phyloP scores from a whole-genome alignment of 1,140 invertebrate genomes.

The Drosophila chauvacae region DNA sequence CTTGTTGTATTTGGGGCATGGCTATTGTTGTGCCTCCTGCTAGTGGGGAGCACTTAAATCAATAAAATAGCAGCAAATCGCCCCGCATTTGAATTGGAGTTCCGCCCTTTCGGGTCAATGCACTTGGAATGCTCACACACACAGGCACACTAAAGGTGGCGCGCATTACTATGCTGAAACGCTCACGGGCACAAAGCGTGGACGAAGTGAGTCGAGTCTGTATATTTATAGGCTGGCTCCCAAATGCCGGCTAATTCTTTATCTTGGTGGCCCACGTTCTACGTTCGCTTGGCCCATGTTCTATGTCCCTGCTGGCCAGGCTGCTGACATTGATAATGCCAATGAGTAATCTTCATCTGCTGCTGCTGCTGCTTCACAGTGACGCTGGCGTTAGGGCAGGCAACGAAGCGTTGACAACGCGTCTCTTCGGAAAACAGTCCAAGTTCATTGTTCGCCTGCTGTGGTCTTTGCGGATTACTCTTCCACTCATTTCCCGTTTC shows the following conservation, averaged over 20 bases:
- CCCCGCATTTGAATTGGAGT: conserved; percentile 71
- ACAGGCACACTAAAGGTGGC: conserved; percentile 44
- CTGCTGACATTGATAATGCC: conserved; percentile 74
- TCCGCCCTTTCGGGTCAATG: conserved; percentile 76
- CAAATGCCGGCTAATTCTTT: conserved; percentile 74
- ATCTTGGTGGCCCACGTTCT: conserved; percentile 58
- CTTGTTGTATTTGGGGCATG: conserved; percentile 78
- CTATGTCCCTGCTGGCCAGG: conserved; percentile 49
- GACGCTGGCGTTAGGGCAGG: conserved; percentile 15
- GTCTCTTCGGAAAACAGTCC: conserved; percentile 52
- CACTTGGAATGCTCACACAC: conserved; percentile 59
- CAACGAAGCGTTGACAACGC: conserved; percentile 72
- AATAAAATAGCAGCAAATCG: conserved; percentile 72
- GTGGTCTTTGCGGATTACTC: conserved; percentile 36
- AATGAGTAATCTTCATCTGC: conserved; percentile 61
- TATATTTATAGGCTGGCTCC: conserved; percentile 66
- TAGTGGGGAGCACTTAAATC: conserved; percentile 72
- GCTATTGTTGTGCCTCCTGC: conserved; percentile 57
- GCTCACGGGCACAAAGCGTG: conserved; percentile 31
- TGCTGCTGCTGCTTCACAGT: conserved; percentile 32
- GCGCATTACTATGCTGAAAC: conserved; percentile 63
- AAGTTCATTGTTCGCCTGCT: conserved; percentile 78
- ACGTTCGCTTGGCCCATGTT: conserved; percentile 24
- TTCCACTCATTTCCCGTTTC: conserved; percentile 32
- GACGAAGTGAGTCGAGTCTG: conserved; percentile 37